Evolutionary conservation across 1,140 invertebrate genomes (phyloP).

Genomic region (Phymorhynchus buccinoides): DNA sequence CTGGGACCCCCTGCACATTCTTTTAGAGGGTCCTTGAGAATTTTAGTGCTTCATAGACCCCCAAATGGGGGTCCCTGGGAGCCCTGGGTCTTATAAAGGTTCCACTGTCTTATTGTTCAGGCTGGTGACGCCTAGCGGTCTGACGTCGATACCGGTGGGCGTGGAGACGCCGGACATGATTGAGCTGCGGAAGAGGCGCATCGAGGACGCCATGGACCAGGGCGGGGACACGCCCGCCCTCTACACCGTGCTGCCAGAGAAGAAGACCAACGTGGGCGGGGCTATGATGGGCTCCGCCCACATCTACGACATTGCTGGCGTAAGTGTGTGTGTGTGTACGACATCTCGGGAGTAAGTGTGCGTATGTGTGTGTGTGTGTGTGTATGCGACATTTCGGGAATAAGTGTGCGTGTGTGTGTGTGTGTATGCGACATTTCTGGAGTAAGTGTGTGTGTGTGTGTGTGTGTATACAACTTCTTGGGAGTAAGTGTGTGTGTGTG

Average conservation of each 20-base stretch:
- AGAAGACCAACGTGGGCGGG: slow-evolving; percentile 90
- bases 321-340: slow-evolving; percentile 60
- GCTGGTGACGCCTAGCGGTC: slow-evolving; percentile 94
- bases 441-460: too few species aligned
- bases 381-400: not conserved
- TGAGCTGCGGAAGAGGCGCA: slow-evolving; percentile 96
- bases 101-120: too few species aligned
- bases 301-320: slow-evolving; percentile 90
- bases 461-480: not conserved
- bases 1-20: too few species aligned
- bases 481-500: not conserved
- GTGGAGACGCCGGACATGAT: slow-evolving; percentile 99
- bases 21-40: too few species aligned
- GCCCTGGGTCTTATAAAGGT: too few species aligned
- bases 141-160: slow-evolving; percentile 94
- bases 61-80: too few species aligned
- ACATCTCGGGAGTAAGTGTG: too few species aligned
- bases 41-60: too few species aligned
- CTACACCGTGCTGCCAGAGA: slow-evolving; percentile 87
- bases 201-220: slow-evolving; percentile 95
- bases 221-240: slow-evolving; percentile 76
- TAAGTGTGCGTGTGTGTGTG: not conserved
- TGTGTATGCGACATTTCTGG: too few species aligned
- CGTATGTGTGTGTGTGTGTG: not conserved
- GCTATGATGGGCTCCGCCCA: slow-evolving; percentile 96